Percentiles rank a stretch among this genome's conserved stretches.
phyloP scores from a whole-genome alignment of 2,888 invertebrate species.

The Andrena marginata region DNA sequence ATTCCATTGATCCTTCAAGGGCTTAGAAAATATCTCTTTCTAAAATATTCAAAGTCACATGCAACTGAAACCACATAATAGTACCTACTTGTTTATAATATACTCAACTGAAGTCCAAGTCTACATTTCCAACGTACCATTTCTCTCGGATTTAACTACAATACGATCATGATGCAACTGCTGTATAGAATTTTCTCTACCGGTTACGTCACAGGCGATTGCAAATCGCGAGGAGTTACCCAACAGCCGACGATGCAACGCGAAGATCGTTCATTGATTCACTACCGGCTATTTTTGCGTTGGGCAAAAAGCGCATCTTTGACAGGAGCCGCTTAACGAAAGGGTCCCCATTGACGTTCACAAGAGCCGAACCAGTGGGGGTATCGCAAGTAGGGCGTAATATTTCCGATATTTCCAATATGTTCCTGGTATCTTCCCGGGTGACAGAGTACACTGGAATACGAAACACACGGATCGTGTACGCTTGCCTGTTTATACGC shows the following conservation, averaged over 20 bases:
- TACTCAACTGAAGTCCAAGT: too few species aligned
- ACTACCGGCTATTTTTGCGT: conserved; percentile 30
- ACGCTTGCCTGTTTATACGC: not conserved
- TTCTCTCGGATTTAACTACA: not conserved
- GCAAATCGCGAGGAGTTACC: not conserved
- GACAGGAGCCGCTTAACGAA: conserved; percentile 41
- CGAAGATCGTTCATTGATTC: conserved; percentile 37
- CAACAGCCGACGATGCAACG: not conserved
- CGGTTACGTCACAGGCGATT: conserved; percentile 9
- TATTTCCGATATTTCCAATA: conserved; percentile 79
- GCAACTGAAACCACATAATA: too few species aligned
- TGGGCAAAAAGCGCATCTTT: conserved; percentile 45
- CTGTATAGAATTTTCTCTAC: not conserved
- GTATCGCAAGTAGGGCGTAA: conserved; percentile 77
- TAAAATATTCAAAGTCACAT: too few species aligned
- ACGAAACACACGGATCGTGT: conserved; percentile 10
- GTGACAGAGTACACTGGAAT: conserved; percentile 34
- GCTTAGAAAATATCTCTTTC: too few species aligned
- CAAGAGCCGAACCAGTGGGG: conserved; percentile 34
- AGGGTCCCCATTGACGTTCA: conserved; percentile 55
- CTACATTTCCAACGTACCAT: too few species aligned
- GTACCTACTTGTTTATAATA: too few species aligned
- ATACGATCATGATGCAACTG: not conserved
- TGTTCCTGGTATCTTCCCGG: conserved; percentile 54
- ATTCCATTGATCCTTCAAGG: too few species aligned